A percentile compares a stretch with the other conserved stretches of the same genome.
Conservation (phyloP, 1,140 invertebrate species). For the Nasonia vitripennis region DNA sequence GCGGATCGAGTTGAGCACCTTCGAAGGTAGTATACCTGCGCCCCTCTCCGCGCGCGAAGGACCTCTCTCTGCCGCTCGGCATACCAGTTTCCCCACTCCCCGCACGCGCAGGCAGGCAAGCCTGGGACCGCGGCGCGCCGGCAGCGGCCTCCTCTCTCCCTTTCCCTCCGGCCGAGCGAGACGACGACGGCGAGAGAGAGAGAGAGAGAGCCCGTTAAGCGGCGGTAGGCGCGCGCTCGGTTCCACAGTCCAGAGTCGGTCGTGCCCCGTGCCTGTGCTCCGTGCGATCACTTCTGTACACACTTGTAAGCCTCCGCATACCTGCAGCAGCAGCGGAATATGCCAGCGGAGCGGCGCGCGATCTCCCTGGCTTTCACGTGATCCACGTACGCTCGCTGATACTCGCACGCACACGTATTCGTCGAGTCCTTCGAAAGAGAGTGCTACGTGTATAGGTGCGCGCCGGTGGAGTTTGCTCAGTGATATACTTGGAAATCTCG, state of each 20-base stretch:
- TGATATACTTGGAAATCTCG: neutral
- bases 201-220: constrained; percentile 44
- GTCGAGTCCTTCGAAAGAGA: neutral
- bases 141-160: neutral
- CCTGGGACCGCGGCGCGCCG: neutral
- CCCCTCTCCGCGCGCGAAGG: constrained; percentile 28
- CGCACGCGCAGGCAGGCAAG: neutral
- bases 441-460: neutral
- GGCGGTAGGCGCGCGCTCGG: constrained; percentile 2
- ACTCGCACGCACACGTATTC: neutral
- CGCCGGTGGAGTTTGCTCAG: neutral
- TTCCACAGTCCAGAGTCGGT: constrained; percentile 35
- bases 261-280: constrained; percentile 27
- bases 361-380: constrained; percentile 28
- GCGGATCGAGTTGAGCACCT: neutral
- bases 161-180: constrained; percentile 8
- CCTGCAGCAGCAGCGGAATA: neutral
- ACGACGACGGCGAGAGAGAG: neutral
- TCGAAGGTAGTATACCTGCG: neutral
- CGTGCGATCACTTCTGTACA: neutral
- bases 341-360: constrained; percentile 14
- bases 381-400: neutral
- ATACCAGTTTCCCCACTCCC: constrained; percentile 47
- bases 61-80: neutral
- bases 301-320: neutral